These are phyloP conservation scores for Caenorhabditis imperialis DNA, from an alignment of 2,888 invertebrate species.

Conservation along the genomic window DNA sequence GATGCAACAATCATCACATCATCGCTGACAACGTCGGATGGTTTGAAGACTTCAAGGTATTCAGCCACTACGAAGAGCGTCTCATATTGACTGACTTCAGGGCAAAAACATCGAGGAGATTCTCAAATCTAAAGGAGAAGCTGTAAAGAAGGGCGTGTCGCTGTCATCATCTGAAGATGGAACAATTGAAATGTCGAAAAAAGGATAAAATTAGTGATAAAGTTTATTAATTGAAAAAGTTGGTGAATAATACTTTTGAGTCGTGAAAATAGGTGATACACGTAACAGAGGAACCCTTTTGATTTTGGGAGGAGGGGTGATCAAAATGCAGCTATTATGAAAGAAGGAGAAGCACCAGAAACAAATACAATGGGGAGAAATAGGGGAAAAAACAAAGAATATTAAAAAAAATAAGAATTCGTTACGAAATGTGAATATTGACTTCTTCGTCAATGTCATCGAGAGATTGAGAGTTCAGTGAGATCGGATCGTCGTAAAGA, in stretches of 20 bases:
- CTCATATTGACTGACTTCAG: no score
- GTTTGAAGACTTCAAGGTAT: constrained; percentile 84
- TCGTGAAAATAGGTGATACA: constrained; percentile 26
- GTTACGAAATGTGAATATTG: constrained; percentile 44
- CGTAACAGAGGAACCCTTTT: constrained; percentile 8
- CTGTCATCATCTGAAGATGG: background rate
- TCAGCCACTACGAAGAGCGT: no score
- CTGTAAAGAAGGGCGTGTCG: constrained; percentile 81
- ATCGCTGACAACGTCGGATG: constrained; percentile 96
- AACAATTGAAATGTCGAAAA: background rate
- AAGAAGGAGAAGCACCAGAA: background rate
- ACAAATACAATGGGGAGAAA: background rate
- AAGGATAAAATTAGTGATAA: background rate
- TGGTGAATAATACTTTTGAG: constrained; percentile 7
- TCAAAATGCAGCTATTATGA: background rate
- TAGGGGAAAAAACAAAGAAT: background rate
- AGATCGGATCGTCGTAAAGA: constrained; percentile 56
- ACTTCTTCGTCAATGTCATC: constrained; percentile 53
- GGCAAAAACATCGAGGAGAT: constrained; percentile 90
- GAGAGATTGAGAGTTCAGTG: constrained; percentile 34
- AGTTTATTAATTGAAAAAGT: background rate
- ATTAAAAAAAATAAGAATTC: constrained; percentile 12
- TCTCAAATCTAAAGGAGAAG: constrained; percentile 89
- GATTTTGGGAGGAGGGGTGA: background rate
- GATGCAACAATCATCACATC: constrained; percentile 90